phyloP scores from a whole-genome alignment of 2,888 invertebrate species.

The Ptilodon capucinus region DNA sequence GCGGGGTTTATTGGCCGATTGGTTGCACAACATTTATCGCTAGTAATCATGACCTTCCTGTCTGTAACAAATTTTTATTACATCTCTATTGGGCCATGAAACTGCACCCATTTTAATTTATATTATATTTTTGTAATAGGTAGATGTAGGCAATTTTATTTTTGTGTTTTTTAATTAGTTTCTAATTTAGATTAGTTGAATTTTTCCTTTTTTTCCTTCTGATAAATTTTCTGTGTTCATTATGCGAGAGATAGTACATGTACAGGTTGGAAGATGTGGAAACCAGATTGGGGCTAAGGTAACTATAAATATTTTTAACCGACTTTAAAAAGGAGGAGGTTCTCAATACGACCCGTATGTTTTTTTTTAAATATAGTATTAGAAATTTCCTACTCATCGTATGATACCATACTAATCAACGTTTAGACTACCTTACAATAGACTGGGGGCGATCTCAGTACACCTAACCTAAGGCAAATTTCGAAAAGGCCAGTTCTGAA shows the following conservation, averaged over 20 bases:
- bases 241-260: conserved; percentile 92
- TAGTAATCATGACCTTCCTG: neutral
- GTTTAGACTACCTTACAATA: too few relatives aligned
- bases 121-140: conserved; percentile 28
- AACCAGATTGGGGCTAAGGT: conserved; percentile 91
- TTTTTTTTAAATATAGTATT: too few relatives aligned
- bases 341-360: too few relatives aligned
- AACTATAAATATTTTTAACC: conserved; percentile 24
- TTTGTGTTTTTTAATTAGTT: conserved; percentile 45
- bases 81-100: conserved; percentile 40
- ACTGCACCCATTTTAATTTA: conserved; percentile 24
- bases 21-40: too few relatives aligned
- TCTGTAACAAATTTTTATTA: neutral
- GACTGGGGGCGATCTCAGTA: too few relatives aligned
- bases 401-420: too few relatives aligned
- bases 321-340: too few relatives aligned
- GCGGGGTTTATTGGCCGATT: too few relatives aligned
- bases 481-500: too few relatives aligned
- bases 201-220: conserved; percentile 44
- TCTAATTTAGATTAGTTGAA: conserved; percentile 21
- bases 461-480: too few relatives aligned
- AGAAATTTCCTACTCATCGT: too few relatives aligned
- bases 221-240: conserved; percentile 52
- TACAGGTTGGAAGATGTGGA: conserved; percentile 84
- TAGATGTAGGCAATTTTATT: conserved; percentile 53